Evolutionary conservation across 2,797 vertebrate species (phyloP), one percentile per base, ranked within the genome.

Genomic region (Tachyglossus aculeatus): DNA sequence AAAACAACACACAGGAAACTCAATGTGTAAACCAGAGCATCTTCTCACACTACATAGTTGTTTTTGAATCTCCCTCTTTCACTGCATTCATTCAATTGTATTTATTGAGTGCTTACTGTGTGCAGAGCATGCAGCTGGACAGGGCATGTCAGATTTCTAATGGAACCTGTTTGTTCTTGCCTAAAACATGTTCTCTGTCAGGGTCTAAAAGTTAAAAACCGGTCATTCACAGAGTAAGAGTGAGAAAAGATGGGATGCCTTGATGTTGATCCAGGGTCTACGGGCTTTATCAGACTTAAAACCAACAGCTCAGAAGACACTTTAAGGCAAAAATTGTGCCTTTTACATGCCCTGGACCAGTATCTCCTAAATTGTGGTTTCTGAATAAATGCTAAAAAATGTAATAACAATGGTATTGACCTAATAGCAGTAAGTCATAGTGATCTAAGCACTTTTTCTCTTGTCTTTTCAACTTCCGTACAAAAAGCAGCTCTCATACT

Each of bases 151-250:
- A 60, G 71, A 13, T 66, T 78, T 57, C 39, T 47, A 32, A 32
- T 61, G 54, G 62, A 67, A 78, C 82, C 81, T 87, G 82, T 83
- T 75, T 76, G 60, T 80, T 77, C 82, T 83, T 87, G 78, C 65
- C 69, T 63, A 56, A 66, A 71, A 54, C 76, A 69, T 47, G 79
- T 38, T 76, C 29, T 58, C 45, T 75, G 67, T 75, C 61, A 50
- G 77, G 33, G 38, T 39, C 62, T 52, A n/a, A n/a, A n/a, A n/a
- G n/a, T n/a, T n/a, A n/a, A n/a, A n/a, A n/a, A 81, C 80, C 80
- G 76, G 71, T 76, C 71, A 83, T 69, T 80, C 71, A 43, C 32
- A 57, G 53, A 58, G 76, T 74, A 39, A 74, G 62, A 80, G 59
- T 78, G 71, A 80, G 71, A 67, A 80, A 71, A 25, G 21, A 39